Conservation (phyloP, 2,113 vertebrate species). For the Macaca mulatta region DNA sequence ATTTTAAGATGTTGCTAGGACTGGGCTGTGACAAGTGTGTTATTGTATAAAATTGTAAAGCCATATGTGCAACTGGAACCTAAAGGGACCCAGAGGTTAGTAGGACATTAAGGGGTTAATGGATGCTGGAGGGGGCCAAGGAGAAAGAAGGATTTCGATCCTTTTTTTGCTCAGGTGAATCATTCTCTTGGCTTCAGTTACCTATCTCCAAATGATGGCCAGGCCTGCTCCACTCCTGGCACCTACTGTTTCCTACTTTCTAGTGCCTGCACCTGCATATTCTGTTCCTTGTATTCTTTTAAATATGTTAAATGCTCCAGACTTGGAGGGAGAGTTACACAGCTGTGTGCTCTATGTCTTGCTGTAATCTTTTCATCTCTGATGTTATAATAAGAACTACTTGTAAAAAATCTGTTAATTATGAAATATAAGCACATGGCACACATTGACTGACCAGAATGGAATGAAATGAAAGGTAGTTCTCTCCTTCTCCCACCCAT, state of each 20-base stretch:
- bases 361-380: conserved; percentile 24
- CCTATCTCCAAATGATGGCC: neutral
- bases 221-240: neutral
- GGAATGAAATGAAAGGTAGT: neutral
- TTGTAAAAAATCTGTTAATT: conserved; percentile 56
- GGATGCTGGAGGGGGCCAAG: neutral
- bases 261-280: neutral
- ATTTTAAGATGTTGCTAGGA: neutral
- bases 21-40: neutral
- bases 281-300: neutral
- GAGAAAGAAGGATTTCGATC: neutral
- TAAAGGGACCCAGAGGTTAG: neutral
- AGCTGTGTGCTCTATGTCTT: conserved; percentile 10
- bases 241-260: neutral
- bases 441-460: neutral
- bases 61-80: neutral
- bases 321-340: conserved; percentile 2
- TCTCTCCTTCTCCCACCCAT: neutral
- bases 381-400: conserved; percentile 49
- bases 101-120: neutral
- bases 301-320: neutral
- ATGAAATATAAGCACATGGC: neutral
- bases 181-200: neutral
- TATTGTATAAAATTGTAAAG: neutral
- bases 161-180: neutral